Percentiles rank a stretch among this genome's conserved stretches.
phyloP scores from a whole-genome alignment of 2,888 invertebrate genomes.

The Platycnemis pennipes region DNA sequence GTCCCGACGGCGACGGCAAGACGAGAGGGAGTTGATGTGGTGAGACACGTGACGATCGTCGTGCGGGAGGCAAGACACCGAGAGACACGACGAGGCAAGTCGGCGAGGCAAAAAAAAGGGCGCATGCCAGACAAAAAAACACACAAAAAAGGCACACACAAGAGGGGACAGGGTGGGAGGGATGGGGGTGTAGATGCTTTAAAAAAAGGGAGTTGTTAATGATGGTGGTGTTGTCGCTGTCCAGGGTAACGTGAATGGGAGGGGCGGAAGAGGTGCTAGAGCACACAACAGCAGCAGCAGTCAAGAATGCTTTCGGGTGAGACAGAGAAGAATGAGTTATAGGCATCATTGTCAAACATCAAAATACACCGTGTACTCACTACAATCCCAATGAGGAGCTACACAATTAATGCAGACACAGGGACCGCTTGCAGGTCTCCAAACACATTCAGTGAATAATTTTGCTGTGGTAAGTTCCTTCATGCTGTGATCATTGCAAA shows the following conservation, averaged over 20 bases:
- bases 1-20: neutral
- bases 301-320: neutral
- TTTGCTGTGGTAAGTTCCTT: neutral
- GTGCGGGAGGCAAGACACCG: slow-evolving; percentile 48
- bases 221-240: neutral
- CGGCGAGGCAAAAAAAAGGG: slow-evolving; percentile 50
- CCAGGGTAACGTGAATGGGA: neutral
- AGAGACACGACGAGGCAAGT: slow-evolving; percentile 44
- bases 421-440: neutral
- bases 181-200: too few species aligned
- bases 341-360: neutral
- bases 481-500: neutral
- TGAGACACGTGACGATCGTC: slow-evolving; percentile 38
- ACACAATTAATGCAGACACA: neutral
- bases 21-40: slow-evolving; percentile 55
- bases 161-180: neutral
- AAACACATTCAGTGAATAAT: neutral
- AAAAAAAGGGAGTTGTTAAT: neutral
- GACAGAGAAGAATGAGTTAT: slow-evolving; percentile 12
- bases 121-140: slow-evolving; percentile 47
- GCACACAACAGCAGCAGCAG: neutral
- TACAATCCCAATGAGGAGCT: neutral
- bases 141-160: slow-evolving; percentile 50
- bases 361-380: neutral
- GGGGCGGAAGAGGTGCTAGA: neutral